phyloP scores from a whole-genome alignment of 2,888 invertebrate species.

The Biston betularia region DNA sequence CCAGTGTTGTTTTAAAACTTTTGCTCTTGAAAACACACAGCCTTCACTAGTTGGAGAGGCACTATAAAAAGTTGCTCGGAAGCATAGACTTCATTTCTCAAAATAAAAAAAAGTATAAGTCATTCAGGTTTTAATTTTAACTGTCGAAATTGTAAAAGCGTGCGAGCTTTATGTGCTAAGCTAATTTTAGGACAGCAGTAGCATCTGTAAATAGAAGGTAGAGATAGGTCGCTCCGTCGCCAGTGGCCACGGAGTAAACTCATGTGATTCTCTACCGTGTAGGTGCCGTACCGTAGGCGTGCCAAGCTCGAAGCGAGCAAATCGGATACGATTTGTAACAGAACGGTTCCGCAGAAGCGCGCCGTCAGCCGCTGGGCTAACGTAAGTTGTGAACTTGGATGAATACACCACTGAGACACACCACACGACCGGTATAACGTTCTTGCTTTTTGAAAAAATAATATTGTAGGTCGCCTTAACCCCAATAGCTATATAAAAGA shows the following conservation, averaged over 20 bases:
- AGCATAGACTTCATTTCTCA: background rate
- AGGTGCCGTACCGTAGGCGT: slow-evolving; percentile 46
- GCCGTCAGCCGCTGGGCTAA: slow-evolving; percentile 46
- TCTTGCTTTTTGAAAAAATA: background rate
- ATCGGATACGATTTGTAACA: slow-evolving; percentile 33
- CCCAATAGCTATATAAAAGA: too few species aligned
- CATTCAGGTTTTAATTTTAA: background rate
- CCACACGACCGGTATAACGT: background rate
- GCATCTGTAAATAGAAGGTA: slow-evolving; percentile 28
- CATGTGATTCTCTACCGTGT: slow-evolving; percentile 42
- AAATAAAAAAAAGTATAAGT: background rate
- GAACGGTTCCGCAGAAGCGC: slow-evolving; percentile 36
- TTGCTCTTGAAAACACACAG: too few species aligned
- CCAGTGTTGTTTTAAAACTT: too few species aligned
- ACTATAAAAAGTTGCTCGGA: too few species aligned
- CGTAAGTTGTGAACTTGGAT: slow-evolving; percentile 41
- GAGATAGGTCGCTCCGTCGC: slow-evolving; percentile 31
- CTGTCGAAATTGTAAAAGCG: slow-evolving; percentile 12
- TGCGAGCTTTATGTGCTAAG: slow-evolving; percentile 34
- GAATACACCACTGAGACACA: slow-evolving; percentile 8
- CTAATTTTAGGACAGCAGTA: slow-evolving; percentile 7
- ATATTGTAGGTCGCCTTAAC: background rate
- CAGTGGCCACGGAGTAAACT: slow-evolving; percentile 26
- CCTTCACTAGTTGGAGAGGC: too few species aligned
- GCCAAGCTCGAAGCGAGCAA: slow-evolving; percentile 37